Percentiles rank a stretch among this genome's conserved stretches.
Evolutionary conservation across 2,113 vertebrate species (phyloP).

Genomic region (Blennius ocellaris): DNA sequence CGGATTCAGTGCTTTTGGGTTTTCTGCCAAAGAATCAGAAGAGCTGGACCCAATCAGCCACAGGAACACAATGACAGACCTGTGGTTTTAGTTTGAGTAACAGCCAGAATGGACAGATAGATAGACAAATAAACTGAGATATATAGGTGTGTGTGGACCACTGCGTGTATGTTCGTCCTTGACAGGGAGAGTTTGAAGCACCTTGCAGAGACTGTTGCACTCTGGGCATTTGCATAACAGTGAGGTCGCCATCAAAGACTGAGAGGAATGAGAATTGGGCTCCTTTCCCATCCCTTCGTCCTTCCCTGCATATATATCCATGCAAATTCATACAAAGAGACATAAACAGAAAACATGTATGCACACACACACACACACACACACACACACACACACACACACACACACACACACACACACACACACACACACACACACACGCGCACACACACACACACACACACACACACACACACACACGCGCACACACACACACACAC

Average conservation of each 20-base stretch:
- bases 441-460: neutral
- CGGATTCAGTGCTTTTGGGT: neutral
- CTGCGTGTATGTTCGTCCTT: neutral
- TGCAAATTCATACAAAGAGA: neutral
- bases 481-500: neutral
- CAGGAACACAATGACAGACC: conserved; percentile 3
- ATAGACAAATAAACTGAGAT: neutral
- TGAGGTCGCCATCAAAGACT: conserved; percentile 65
- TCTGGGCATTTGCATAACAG: conserved; percentile 72
- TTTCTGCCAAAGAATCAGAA: conserved; percentile 10
- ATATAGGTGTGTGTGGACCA: neutral
- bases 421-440: neutral
- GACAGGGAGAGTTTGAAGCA: neutral
- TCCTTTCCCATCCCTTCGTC: conserved; percentile 17
- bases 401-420: neutral
- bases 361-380: neutral
- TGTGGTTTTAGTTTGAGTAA: conserved; percentile 8
- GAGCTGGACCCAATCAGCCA: conserved; percentile 33
- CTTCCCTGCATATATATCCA: conserved; percentile 20
- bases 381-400: neutral
- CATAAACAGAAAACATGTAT: conserved; percentile 5
- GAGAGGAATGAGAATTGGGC: conserved; percentile 70
- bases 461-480: neutral
- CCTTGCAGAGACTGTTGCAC: conserved; percentile 25
- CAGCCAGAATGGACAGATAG: conserved; percentile 7